phyloP scores from a whole-genome alignment of 2,113 vertebrate species.

The Ailuropoda melanoleuca region DNA sequence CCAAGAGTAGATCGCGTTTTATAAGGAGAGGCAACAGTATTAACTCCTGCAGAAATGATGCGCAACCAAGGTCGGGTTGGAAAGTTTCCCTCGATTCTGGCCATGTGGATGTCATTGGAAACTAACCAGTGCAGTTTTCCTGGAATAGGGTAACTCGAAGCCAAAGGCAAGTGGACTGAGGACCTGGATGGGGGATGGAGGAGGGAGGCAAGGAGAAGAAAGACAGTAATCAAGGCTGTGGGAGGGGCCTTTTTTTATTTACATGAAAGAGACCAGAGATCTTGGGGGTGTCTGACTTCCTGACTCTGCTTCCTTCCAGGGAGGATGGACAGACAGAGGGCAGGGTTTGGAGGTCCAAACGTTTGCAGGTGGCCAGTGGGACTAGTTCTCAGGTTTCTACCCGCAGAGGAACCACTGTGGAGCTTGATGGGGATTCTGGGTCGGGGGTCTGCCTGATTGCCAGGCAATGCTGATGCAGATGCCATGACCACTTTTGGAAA shows the following conservation, averaged over 20 bases:
- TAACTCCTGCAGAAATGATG: background rate
- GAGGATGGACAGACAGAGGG: too few relatives aligned
- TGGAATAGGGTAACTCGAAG: background rate
- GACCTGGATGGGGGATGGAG: too few relatives aligned
- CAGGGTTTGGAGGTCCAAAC: background rate
- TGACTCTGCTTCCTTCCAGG: background rate
- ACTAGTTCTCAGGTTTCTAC: background rate
- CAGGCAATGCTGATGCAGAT: too few relatives aligned
- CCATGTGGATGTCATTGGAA: background rate
- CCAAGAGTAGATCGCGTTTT: accelerated
- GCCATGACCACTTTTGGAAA: background rate
- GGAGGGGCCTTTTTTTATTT: background rate
- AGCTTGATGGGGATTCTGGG: background rate
- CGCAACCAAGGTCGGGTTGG: background rate
- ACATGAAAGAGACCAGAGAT: background rate
- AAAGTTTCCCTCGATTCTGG: background rate
- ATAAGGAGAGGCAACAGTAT: background rate
- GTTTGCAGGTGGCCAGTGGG: background rate
- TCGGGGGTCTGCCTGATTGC: background rate
- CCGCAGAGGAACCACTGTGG: background rate
- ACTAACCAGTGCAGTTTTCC: background rate
- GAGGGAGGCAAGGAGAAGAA: too few relatives aligned
- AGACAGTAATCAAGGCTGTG: background rate
- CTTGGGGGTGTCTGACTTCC: background rate
- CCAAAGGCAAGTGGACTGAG: accelerated